Conservation (phyloP, 2,888 invertebrate genomes). For the Exephanes ischioxanthus region DNA sequence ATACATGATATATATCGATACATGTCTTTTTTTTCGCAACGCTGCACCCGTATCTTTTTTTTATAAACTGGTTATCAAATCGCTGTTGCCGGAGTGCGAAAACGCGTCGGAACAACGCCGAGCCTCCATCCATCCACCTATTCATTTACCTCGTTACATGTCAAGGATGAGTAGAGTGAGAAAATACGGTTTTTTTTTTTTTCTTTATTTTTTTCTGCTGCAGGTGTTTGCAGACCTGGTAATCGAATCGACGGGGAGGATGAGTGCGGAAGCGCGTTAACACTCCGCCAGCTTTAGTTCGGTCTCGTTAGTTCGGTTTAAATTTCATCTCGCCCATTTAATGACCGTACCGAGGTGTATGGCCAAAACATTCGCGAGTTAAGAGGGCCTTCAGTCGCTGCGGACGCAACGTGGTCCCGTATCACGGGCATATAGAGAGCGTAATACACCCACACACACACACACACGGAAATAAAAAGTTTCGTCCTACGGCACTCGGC, state of each 20-base stretch:
- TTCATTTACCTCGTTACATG: slow-evolving; percentile 2
- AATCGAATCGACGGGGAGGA: slow-evolving; percentile 49
- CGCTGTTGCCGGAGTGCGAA: not conserved
- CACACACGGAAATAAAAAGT: slow-evolving; percentile 39
- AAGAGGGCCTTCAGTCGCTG: not conserved
- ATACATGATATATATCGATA: not conserved
- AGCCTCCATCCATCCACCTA: not conserved
- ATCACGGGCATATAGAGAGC: slow-evolving; percentile 4
- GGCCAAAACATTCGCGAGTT: not conserved
- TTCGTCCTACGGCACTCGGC: slow-evolving; percentile 46
- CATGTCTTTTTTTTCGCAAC: not conserved
- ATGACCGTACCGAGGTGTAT: slow-evolving; percentile 46
- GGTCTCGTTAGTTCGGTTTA: slow-evolving; percentile 52
- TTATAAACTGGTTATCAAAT: not conserved
- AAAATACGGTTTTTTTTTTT: not conserved
- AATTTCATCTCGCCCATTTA: slow-evolving; percentile 54
- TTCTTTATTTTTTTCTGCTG: not conserved
- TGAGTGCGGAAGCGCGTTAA: slow-evolving; percentile 42
- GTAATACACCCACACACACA: slow-evolving; percentile 18
- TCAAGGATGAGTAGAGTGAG: not conserved
- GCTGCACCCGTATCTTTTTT: not conserved
- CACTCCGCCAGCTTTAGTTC: slow-evolving; percentile 29
- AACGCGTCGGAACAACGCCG: not conserved
- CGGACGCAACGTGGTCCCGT: slow-evolving; percentile 33
- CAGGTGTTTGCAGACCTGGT: not conserved